Percentiles rank a stretch among this genome's conserved stretches.
Evolutionary conservation across 1,140 invertebrate genomes (phyloP).

Genomic region (Rhagoletis pomonella): DNA sequence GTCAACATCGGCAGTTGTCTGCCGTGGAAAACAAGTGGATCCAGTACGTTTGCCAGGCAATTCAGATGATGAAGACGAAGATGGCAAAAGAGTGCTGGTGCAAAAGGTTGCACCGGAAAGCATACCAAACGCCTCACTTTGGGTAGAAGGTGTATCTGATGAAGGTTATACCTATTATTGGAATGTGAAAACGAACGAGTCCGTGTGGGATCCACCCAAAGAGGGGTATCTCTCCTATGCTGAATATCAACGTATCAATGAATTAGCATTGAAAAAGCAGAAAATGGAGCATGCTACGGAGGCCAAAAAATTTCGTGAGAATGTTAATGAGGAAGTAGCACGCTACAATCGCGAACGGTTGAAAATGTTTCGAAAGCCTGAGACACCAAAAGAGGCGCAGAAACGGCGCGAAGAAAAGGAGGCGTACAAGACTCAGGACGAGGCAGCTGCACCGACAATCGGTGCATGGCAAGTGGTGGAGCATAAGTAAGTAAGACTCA

Average conservation of each 20-base stretch:
- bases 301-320: conserved; percentile 65
- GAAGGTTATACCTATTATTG: conserved; percentile 87
- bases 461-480: conserved; percentile 80
- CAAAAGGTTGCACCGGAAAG: conserved; percentile 69
- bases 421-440: conserved; percentile 74
- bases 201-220: conserved; percentile 79
- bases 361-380: conserved; percentile 61
- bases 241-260: conserved; percentile 79
- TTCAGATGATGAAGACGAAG: conserved; percentile 73
- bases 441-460: conserved; percentile 78
- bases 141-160: conserved; percentile 80
- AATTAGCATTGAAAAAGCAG: conserved; percentile 75
- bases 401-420: conserved; percentile 74
- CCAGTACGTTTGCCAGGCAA: conserved; percentile 67
- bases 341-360: conserved; percentile 74
- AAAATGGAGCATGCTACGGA: conserved; percentile 72
- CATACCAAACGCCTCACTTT: conserved; percentile 74
- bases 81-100: conserved; percentile 66
- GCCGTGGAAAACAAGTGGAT: conserved; percentile 64
- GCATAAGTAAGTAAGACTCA: conserved; percentile 73
- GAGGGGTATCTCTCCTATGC: conserved; percentile 80
- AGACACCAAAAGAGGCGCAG: conserved; percentile 67
- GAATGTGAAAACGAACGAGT: conserved; percentile 83
- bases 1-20: conserved; percentile 26
- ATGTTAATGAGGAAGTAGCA: conserved; percentile 71